These are phyloP conservation scores for Yponomeuta sedellus DNA, from an alignment of 2,888 invertebrate genomes.

Conservation along the genomic window DNA sequence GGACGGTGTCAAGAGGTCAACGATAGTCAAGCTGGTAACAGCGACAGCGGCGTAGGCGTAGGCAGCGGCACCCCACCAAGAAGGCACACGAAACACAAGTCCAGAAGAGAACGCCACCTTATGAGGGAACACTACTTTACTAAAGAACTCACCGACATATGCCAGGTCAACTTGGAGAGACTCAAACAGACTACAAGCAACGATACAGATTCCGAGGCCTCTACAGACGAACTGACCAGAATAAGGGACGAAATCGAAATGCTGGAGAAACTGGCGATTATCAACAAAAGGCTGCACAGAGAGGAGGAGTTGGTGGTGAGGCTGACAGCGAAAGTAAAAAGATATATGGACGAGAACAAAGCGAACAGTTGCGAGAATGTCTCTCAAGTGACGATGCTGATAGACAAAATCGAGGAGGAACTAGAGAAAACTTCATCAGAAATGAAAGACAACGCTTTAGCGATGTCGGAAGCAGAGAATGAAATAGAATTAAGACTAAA, in stretches of 20 bases:
- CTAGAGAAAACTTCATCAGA: constrained; percentile 67
- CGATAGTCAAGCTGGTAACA: constrained; percentile 79
- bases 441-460: constrained; percentile 70
- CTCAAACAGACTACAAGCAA: constrained; percentile 56
- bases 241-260: constrained; percentile 82
- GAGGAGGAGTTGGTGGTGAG: constrained; percentile 85
- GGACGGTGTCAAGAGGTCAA: constrained; percentile 63
- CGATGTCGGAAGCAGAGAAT: constrained; percentile 66
- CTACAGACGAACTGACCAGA: constrained; percentile 72
- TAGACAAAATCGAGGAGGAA: constrained; percentile 72
- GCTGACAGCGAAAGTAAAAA: constrained; percentile 79
- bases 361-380: constrained; percentile 68
- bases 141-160: constrained; percentile 71
- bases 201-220: constrained; percentile 69
- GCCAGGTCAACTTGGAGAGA: constrained; percentile 70
- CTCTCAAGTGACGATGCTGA: constrained; percentile 62
- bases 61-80: constrained; percentile 79
- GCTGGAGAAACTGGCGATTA: constrained; percentile 82
- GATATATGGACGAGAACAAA: constrained; percentile 74
- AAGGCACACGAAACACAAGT: constrained; percentile 71
- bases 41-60: constrained; percentile 82
- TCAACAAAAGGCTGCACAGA: constrained; percentile 83
- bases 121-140: constrained; percentile 75
- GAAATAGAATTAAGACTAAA: constrained; percentile 73
- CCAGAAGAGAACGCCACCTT: constrained; percentile 69